phyloP scores from a whole-genome alignment of 1,140 invertebrate species.

The Drosophila paulistorum region DNA sequence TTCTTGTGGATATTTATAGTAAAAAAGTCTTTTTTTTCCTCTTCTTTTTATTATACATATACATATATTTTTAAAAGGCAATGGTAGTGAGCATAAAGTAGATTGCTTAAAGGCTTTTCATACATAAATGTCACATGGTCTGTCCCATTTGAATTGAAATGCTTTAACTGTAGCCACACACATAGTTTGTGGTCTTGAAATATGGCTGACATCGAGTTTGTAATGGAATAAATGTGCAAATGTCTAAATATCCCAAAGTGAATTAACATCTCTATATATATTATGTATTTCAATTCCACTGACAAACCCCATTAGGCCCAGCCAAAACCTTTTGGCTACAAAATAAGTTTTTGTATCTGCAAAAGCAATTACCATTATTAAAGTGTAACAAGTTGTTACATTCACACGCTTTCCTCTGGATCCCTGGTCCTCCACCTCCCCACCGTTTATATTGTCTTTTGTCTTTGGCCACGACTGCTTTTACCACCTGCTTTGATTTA shows the following conservation, averaged over 20 bases:
- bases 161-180: not conserved
- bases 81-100: too few relatives aligned
- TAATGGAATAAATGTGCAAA: not conserved
- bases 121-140: not conserved
- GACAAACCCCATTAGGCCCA: not conserved
- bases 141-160: not conserved
- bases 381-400: constrained; percentile 43
- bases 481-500: constrained; percentile 64
- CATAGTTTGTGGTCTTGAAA: not conserved
- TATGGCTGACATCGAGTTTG: not conserved
- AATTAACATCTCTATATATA: not conserved
- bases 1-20: constrained; percentile 5
- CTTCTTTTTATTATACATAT: too few relatives aligned
- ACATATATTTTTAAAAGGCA: too few relatives aligned
- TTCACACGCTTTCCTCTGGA: not conserved
- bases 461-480: constrained; percentile 5
- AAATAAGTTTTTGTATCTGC: constrained; percentile 2
- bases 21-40: not conserved
- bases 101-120: not conserved
- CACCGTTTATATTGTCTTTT: not conserved
- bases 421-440: too few relatives aligned
- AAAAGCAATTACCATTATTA: constrained; percentile 71
- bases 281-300: not conserved
- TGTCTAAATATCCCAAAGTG: not conserved
- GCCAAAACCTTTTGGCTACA: not conserved